Conservation (phyloP, 2,797 vertebrate genomes). For the Iguana delicatissima region DNA sequence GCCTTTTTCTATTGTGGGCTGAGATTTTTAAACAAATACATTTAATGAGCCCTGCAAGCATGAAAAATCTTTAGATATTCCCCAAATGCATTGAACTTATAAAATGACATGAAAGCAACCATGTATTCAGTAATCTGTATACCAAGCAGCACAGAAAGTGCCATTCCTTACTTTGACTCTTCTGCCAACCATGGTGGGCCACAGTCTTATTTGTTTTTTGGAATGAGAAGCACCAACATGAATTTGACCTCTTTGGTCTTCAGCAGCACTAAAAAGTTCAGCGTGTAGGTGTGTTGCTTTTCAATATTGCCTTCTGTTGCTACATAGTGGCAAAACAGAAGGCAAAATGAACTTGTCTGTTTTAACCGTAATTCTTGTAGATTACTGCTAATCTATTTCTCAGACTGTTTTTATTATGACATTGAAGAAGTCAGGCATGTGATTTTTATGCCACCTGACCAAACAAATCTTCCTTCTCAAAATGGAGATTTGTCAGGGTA, state of each 20-base stretch:
- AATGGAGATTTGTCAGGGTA: background rate
- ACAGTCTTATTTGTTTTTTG: background rate
- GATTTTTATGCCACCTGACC: background rate
- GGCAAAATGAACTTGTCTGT: background rate
- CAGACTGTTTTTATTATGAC: background rate
- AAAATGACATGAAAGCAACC: slow-evolving; percentile 1
- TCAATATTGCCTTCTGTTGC: slow-evolving; percentile 10
- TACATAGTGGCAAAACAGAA: slow-evolving; percentile 16
- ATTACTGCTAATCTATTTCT: background rate
- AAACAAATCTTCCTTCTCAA: background rate
- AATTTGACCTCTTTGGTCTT: background rate
- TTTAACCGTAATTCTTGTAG: slow-evolving; percentile 1
- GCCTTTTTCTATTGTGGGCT: too few species aligned
- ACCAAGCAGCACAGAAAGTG: background rate
- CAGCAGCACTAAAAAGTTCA: background rate
- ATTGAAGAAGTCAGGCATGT: background rate
- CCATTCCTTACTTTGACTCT: background rate
- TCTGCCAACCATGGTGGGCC: rapidly evolving
- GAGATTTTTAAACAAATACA: slow-evolving; percentile 1
- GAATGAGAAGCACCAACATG: background rate
- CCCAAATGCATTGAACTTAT: background rate
- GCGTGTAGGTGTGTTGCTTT: background rate
- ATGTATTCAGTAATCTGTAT: background rate
- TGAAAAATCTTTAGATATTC: background rate
- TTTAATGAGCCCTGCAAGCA: background rate